A percentile compares a stretch with the other conserved stretches of the same genome.
phyloP scores from a whole-genome alignment of 2,888 invertebrate species.

The Drosophila barbarae region DNA sequence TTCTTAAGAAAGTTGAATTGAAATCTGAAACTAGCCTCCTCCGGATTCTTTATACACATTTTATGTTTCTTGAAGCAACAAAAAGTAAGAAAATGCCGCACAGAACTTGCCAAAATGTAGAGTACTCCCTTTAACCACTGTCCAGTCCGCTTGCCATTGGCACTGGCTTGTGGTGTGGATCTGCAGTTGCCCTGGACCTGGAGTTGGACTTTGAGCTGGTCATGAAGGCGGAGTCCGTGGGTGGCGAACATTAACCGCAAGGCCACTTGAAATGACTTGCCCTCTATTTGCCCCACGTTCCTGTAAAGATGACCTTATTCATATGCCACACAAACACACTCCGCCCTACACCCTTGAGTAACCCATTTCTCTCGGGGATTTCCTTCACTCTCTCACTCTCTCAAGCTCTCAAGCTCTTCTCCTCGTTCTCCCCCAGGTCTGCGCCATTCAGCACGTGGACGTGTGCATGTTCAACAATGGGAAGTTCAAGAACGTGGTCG shows the following conservation, averaged over 20 bases:
- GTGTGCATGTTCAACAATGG: slow-evolving; percentile 97
- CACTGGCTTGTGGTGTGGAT: background rate
- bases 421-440: slow-evolving; percentile 81
- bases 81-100: background rate
- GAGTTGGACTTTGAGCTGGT: background rate
- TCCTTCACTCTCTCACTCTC: background rate
- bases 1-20: background rate
- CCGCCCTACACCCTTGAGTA: background rate
- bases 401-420: background rate
- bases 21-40: background rate
- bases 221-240: background rate
- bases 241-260: slow-evolving; percentile 8
- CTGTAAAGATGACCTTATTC: background rate
- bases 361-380: background rate
- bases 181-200: background rate
- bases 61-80: background rate
- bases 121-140: background rate
- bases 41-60: background rate
- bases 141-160: background rate
- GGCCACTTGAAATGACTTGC: slow-evolving; percentile 1
- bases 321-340: background rate
- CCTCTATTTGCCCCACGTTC: background rate
- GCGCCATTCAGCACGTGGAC: slow-evolving; percentile 93
- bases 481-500: slow-evolving; percentile 96
- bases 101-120: background rate